phyloP scores from a whole-genome alignment of 2,888 invertebrate genomes.

The Hylaea fasciaria region DNA sequence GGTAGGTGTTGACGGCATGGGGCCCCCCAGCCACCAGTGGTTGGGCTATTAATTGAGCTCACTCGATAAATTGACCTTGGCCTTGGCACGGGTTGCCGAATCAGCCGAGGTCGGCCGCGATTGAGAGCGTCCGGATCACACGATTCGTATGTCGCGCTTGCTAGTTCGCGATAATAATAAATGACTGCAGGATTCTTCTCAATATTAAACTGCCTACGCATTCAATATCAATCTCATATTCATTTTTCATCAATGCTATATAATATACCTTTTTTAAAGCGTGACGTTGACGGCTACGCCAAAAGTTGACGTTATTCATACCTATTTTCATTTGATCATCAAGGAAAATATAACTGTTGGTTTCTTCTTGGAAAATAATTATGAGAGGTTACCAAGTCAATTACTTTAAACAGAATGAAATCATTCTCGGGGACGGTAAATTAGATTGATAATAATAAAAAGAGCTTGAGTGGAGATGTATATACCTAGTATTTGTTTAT shows the following conservation, averaged over 20 bases:
- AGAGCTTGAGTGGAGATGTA: too few species aligned
- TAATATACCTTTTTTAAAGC: slow-evolving; percentile 5
- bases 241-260: neutral
- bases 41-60: slow-evolving; percentile 73
- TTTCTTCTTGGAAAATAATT: slow-evolving; percentile 23
- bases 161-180: slow-evolving; percentile 45
- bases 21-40: slow-evolving; percentile 60
- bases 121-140: slow-evolving; percentile 82
- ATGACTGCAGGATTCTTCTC: slow-evolving; percentile 13
- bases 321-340: slow-evolving; percentile 26
- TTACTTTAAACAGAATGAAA: slow-evolving; percentile 5
- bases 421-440: slow-evolving; percentile 7
- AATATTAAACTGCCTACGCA: slow-evolving; percentile 10
- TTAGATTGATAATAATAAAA: too few species aligned
- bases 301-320: slow-evolving; percentile 23
- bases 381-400: slow-evolving; percentile 5
- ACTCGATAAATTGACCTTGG: slow-evolving; percentile 76
- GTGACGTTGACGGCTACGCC: neutral
- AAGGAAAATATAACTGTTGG: slow-evolving; percentile 21
- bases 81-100: slow-evolving; percentile 82
- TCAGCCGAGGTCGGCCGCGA: slow-evolving; percentile 75
- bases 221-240: neutral
- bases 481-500: too few species aligned
- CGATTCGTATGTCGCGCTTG: slow-evolving; percentile 60
- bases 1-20: slow-evolving; percentile 43